Evolutionary conservation across 2,113 vertebrate species (phyloP).

Genomic region (Capreolus pygargus): DNA sequence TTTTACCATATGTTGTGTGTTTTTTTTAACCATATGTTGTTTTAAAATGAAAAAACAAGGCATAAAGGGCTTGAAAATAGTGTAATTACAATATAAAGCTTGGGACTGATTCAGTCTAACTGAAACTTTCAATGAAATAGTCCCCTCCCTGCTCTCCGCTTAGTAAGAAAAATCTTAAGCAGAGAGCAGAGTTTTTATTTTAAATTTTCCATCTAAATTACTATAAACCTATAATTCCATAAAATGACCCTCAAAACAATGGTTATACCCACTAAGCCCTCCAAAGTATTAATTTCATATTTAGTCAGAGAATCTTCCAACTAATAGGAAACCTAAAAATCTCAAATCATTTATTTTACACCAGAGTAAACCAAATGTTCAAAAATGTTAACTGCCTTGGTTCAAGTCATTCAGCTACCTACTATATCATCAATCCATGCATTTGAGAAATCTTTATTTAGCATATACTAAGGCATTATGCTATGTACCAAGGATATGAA

Average conservation of each 20-base stretch:
- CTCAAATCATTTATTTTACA: not conserved
- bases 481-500: not conserved
- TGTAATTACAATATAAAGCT: slow-evolving; percentile 26
- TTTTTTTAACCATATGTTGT: not conserved
- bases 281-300: not conserved
- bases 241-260: slow-evolving; percentile 33
- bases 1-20: not conserved
- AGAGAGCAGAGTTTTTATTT: not conserved
- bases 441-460: not conserved
- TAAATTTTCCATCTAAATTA: not conserved
- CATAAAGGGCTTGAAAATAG: not conserved
- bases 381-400: not conserved
- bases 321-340: slow-evolving; percentile 19
- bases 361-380: not conserved
- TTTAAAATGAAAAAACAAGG: not conserved
- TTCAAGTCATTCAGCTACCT: not conserved
- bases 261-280: not conserved
- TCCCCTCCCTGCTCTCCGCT: too few relatives aligned
- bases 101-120: not conserved
- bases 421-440: not conserved
- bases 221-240: not conserved
- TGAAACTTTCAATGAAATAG: not conserved
- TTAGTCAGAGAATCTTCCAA: not conserved
- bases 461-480: not conserved
- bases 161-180: slow-evolving; percentile 12